These are phyloP conservation scores for Salticus scenicus DNA, from an alignment of 2,888 invertebrate genomes.

Conservation along the genomic window DNA sequence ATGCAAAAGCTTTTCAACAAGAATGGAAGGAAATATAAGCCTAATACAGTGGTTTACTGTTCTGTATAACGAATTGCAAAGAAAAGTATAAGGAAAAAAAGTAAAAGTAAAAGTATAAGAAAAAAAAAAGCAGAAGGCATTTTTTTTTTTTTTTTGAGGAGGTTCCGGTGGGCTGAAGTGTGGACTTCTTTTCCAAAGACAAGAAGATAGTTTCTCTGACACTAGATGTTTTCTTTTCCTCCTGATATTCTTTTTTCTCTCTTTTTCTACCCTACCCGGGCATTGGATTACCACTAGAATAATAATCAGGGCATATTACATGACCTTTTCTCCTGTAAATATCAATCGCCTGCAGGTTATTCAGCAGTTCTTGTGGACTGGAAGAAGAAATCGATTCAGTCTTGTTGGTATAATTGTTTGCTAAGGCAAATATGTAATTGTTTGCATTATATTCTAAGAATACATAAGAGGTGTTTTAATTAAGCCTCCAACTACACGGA, in stretches of 20 bases:
- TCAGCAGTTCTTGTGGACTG: too few relatives aligned
- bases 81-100: slow-evolving; percentile 40
- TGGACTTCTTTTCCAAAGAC: neutral
- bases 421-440: too few relatives aligned
- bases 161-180: slow-evolving; percentile 20
- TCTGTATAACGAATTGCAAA: slow-evolving; percentile 51
- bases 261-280: neutral
- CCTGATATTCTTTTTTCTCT: neutral
- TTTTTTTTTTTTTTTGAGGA: slow-evolving; percentile 11
- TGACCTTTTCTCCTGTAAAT: slow-evolving; percentile 7
- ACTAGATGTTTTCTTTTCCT: slow-evolving; percentile 5
- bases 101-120: slow-evolving; percentile 19
- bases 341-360: neutral
- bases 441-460: too few relatives aligned
- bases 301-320: slow-evolving; percentile 44
- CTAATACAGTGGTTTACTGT: slow-evolving; percentile 64
- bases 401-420: too few relatives aligned
- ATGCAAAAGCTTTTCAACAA: neutral
- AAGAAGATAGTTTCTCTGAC: slow-evolving; percentile 38
- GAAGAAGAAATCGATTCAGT: too few relatives aligned
- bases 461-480: too few relatives aligned
- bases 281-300: slow-evolving; percentile 47
- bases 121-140: neutral
- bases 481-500: too few relatives aligned
- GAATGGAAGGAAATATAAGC: slow-evolving; percentile 39